Percentiles rank a stretch among this genome's conserved stretches.
Conservation (phyloP, 1,140 invertebrate genomes). For the Tachypleus tridentatus region DNA sequence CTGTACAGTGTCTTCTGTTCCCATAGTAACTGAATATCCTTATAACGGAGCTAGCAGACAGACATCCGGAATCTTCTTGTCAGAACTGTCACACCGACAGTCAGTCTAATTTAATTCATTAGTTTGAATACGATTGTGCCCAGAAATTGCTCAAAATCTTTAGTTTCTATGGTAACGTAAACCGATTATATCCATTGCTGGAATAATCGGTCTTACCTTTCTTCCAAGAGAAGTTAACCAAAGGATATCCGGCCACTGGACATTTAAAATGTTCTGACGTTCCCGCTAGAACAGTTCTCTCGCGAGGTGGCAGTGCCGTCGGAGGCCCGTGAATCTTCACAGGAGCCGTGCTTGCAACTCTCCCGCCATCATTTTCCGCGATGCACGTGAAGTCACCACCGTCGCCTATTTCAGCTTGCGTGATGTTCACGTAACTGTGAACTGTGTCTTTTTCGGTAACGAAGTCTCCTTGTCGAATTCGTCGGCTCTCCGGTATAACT, state of each 20-base stretch:
- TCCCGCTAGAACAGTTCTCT: slow-evolving; percentile 29
- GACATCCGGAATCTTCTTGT: no score
- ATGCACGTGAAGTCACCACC: slow-evolving; percentile 25
- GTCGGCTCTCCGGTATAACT: slow-evolving; percentile 14
- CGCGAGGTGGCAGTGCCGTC: slow-evolving; percentile 17
- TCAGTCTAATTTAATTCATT: no score
- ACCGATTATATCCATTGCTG: no score
- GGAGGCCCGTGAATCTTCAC: slow-evolving; percentile 23
- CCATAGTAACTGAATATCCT: no score
- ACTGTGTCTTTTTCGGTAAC: slow-evolving; percentile 50
- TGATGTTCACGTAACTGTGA: slow-evolving; percentile 75
- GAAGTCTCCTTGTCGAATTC: slow-evolving; percentile 24
- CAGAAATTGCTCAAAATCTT: no score
- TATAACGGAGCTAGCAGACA: no score
- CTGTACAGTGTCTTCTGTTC: no score
- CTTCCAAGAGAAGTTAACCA: slow-evolving; percentile 19
- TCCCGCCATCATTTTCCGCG: slow-evolving; percentile 22
- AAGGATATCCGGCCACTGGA: slow-evolving; percentile 34
- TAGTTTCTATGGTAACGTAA: no score
- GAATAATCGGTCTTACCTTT: slow-evolving; percentile 11
- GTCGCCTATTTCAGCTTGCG: slow-evolving; percentile 40
- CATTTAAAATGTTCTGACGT: slow-evolving; percentile 29
- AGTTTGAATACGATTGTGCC: no score
- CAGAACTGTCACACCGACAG: no score
- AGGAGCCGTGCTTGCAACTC: slow-evolving; percentile 10